A percentile compares a stretch with the other conserved stretches of the same genome.
These are phyloP conservation scores for Podargus strigoides DNA, from an alignment of 2,797 vertebrate genomes.

Conservation along the genomic window DNA sequence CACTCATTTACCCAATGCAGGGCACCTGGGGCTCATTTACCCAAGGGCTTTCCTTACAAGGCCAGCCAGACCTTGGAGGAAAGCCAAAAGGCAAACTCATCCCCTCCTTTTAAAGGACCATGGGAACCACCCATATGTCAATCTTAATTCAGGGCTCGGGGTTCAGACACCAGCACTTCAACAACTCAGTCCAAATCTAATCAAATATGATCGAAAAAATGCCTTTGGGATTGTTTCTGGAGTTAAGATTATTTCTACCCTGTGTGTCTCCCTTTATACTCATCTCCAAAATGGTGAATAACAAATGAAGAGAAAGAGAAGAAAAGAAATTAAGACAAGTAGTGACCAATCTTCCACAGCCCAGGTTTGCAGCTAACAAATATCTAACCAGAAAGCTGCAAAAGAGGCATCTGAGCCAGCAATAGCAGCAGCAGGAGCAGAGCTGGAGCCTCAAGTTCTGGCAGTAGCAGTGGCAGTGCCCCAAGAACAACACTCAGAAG, in stretches of 20 bases:
- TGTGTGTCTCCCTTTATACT: background rate
- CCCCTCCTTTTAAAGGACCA: too few species aligned
- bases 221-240: background rate
- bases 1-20: too few species aligned
- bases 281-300: background rate
- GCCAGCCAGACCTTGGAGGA: too few species aligned
- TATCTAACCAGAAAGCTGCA: background rate
- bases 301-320: background rate
- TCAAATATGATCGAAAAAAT: background rate
- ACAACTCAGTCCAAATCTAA: background rate
- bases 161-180: too few species aligned
- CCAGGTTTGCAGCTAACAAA: background rate
- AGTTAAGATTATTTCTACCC: background rate
- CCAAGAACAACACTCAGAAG: background rate
- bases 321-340: background rate
- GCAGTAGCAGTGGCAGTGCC: constrained; percentile 18
- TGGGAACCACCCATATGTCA: too few species aligned
- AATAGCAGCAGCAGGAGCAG: background rate
- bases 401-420: background rate
- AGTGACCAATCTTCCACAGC: background rate
- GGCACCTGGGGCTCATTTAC: too few species aligned
- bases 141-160: too few species aligned
- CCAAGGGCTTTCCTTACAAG: too few species aligned
- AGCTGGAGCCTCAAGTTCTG: background rate
- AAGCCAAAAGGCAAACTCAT: too few species aligned